Evolutionary conservation across 2,888 invertebrate species (phyloP).

Genomic region (Thereva unica): DNA sequence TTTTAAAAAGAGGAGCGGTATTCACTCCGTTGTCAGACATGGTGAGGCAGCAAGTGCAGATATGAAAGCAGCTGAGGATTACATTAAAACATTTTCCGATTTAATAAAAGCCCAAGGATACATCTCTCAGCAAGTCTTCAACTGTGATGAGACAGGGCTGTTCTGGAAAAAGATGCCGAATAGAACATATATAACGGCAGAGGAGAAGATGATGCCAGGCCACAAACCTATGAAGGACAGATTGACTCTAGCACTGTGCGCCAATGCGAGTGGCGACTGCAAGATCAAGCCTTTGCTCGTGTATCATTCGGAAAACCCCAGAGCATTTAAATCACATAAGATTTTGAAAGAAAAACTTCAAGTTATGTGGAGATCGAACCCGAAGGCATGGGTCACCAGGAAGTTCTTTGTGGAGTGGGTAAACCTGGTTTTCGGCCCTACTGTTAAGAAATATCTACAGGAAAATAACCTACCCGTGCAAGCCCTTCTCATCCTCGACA

Average conservation of each 20-base stretch:
- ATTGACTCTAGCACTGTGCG: slow-evolving; percentile 45
- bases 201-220: slow-evolving; percentile 47
- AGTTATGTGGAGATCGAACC: slow-evolving; percentile 42
- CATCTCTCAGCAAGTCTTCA: slow-evolving; percentile 38
- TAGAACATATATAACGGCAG: slow-evolving; percentile 37
- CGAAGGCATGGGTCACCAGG: too few species aligned
- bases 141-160: slow-evolving; percentile 38
- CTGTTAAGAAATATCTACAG: slow-evolving; percentile 47
- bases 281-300: too few species aligned
- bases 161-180: slow-evolving; percentile 24
- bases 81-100: slow-evolving; percentile 10
- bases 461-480: slow-evolving; percentile 47
- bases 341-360: slow-evolving; percentile 18
- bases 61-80: slow-evolving; percentile 21
- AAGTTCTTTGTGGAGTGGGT: too few species aligned
- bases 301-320: slow-evolving; percentile 36
- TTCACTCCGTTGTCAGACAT: slow-evolving; percentile 40
- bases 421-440: slow-evolving; percentile 11
- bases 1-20: slow-evolving; percentile 45
- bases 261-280: slow-evolving; percentile 46
- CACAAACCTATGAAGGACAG: slow-evolving; percentile 48
- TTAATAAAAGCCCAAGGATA: slow-evolving; percentile 30
- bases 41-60: slow-evolving; percentile 39
- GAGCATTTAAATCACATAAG: slow-evolving; percentile 13
- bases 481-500: slow-evolving; percentile 48